Percentiles rank a stretch among this genome's conserved stretches.
These are phyloP conservation scores for Aegotheles bennettii DNA, from an alignment of 2,113 vertebrate species.

Conservation along the genomic window DNA sequence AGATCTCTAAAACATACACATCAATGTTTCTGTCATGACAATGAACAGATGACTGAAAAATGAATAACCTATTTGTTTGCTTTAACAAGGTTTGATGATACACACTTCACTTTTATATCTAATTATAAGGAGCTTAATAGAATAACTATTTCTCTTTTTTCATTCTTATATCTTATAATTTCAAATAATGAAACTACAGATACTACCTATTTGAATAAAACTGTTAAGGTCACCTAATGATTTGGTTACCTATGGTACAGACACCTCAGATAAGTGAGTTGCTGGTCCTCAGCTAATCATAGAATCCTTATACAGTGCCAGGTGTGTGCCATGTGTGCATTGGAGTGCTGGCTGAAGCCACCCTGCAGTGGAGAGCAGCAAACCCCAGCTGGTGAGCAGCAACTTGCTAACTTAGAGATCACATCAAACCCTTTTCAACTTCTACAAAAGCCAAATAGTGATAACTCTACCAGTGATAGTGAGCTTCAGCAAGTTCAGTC, in stretches of 20 bases:
- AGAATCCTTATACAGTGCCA: background rate
- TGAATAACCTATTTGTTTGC: background rate
- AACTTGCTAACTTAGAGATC: background rate
- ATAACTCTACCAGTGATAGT: background rate
- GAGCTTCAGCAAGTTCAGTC: background rate
- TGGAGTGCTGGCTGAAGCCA: background rate
- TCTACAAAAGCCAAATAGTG: background rate
- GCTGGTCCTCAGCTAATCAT: background rate
- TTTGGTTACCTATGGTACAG: background rate
- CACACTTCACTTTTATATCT: background rate
- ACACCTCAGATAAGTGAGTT: background rate
- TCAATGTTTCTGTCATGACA: background rate
- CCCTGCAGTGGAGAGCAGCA: background rate
- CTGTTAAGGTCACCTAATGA: background rate
- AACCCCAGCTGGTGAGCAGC: background rate
- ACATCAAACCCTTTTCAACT: background rate
- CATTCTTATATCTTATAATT: background rate
- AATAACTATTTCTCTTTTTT: accelerated
- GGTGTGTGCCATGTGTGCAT: accelerated
- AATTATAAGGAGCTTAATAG: background rate
- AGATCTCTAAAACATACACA: background rate
- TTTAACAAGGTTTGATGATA: background rate
- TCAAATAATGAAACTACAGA: background rate
- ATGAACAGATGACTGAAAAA: background rate
- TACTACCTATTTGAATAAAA: background rate